Evolutionary conservation across 2,797 vertebrate genomes (phyloP).

Genomic region (Acrocephalus scirpaceus): DNA sequence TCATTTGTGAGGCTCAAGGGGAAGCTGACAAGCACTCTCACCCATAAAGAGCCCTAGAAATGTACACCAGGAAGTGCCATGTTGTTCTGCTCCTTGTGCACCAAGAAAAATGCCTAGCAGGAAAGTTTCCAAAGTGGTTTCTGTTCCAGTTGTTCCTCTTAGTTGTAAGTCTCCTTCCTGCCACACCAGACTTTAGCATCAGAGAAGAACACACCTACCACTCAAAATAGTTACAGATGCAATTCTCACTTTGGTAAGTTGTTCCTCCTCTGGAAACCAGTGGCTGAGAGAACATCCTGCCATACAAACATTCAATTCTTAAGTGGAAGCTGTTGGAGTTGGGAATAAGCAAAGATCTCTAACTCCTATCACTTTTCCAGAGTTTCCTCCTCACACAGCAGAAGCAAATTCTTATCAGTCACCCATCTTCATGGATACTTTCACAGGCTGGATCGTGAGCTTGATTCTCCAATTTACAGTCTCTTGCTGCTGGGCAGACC

Average conservation of each 20-base stretch:
- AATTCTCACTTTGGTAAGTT: background rate
- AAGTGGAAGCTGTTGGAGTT: background rate
- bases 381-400: background rate
- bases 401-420: background rate
- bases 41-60: background rate
- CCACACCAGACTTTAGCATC: background rate
- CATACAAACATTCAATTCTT: background rate
- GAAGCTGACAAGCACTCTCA: background rate
- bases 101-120: background rate
- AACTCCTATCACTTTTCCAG: background rate
- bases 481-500: background rate
- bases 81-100: background rate
- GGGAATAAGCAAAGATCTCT: background rate
- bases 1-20: background rate
- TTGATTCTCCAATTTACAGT: background rate
- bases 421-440: background rate
- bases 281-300: background rate
- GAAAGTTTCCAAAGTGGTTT: background rate
- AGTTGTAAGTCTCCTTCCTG: background rate
- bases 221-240: background rate
- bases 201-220: background rate
- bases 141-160: background rate
- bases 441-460: background rate
- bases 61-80: background rate
- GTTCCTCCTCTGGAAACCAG: background rate